Base-by-base conservation (phyloP, 2,113 vertebrate genomes). In the Ploceus nigricollis region DNA sequence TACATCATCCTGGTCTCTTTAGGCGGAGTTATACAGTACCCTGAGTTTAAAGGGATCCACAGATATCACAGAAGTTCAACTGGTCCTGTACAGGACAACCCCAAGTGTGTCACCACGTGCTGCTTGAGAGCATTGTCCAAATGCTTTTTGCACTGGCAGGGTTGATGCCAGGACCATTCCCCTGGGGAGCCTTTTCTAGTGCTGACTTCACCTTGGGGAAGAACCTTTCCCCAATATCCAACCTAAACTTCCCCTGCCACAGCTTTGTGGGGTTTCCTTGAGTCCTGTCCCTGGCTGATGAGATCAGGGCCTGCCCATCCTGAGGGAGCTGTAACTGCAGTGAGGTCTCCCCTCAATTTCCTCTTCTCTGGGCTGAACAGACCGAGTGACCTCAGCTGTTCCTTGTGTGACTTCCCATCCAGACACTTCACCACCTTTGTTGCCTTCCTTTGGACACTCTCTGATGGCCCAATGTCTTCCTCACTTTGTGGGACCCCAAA, bases 221-320 rank as follows among this genome's bases (percentile, higher is more conserved):
- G 18, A 47, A 28, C 9, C 14, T 15, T 15, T 15, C 33, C n/a
- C 28, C 45, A 4, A 14, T 28, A 28, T 23, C n/a, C n/a, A 39
- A 3, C 28, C 33, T 39, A 7, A 45, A 23, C n/a, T 13, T 39
- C 11, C 11, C 10, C 15, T 73, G 58, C 19, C 28, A 10, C 15
- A 27, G 28, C n/a, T 75, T n/a, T 19, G 19, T 40, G 50, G 12
- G 0, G 2, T 56, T 56, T 39, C 58, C n/a, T 27, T 0, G 1
- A 9, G 17, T 39, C 11, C 58, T 23, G 4, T 31, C 33, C 24
- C 45, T 39, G 39, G 5, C 1, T 45, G 10, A 21, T 0, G 20
- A 45, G 13, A 6, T 53, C 33, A 63, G 16, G 23, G 21, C 47
- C 66, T 83, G 57, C 22, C 47, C 33, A 10, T 33, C 39, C 27